Conservation (phyloP, 2,113 vertebrate genomes). For the Melierax canorus region DNA sequence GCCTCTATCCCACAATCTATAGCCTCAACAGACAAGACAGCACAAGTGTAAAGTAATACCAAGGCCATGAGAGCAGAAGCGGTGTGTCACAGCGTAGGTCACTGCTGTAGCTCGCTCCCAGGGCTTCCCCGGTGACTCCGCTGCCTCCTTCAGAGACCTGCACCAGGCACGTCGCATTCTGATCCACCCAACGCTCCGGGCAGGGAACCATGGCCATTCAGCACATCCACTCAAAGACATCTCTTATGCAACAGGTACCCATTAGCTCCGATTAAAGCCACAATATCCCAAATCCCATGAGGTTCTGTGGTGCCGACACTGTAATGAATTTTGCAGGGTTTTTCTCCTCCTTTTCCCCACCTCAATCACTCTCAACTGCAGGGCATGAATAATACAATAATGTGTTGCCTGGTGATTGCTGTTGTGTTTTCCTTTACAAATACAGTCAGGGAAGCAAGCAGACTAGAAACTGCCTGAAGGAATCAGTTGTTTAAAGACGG, state of each 20-base stretch:
- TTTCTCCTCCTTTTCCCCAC: neutral
- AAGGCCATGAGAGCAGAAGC: accelerated
- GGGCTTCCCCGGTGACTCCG: neutral
- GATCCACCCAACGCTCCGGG: neutral
- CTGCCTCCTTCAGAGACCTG: neutral
- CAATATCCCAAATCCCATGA: accelerated
- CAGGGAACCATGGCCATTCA: neutral
- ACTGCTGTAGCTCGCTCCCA: accelerated
- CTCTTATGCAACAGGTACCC: neutral
- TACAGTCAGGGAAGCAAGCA: neutral
- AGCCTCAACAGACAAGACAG: neutral
- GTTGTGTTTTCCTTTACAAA: slow-evolving; percentile 10
- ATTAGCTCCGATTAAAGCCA: neutral
- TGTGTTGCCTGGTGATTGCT: slow-evolving; percentile 29
- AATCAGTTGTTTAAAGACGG: neutral
- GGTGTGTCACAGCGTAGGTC: accelerated
- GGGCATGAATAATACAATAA: slow-evolving; percentile 45
- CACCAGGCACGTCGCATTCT: accelerated
- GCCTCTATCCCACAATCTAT: accelerated
- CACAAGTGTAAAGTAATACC: accelerated
- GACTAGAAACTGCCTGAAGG: neutral
- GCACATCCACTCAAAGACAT: neutral
- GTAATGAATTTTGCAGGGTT: neutral
- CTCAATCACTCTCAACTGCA: neutral
- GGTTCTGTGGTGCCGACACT: neutral